Percentiles rank a stretch among this genome's conserved stretches.
phyloP scores from a whole-genome alignment of 1,140 invertebrate genomes.

The Ctenoplectra terminalis region DNA sequence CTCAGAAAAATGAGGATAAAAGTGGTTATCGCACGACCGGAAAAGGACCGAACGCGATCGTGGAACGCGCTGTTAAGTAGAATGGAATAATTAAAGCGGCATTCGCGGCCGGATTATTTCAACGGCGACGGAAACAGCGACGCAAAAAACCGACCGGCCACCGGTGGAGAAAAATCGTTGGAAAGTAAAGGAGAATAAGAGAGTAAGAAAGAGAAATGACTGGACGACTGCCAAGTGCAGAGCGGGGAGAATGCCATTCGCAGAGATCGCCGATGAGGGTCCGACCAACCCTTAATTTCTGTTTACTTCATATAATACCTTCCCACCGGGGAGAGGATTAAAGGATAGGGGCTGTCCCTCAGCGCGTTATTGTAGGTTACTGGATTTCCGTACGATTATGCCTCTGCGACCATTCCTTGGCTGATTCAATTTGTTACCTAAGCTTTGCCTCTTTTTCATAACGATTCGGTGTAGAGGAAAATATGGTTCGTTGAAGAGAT shows the following conservation, averaged over 20 bases:
- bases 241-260: constrained; percentile 48
- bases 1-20: constrained; percentile 38
- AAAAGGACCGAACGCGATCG: constrained; percentile 41
- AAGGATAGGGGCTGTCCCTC: background rate
- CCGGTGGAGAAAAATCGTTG: constrained; percentile 15
- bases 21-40: constrained; percentile 36
- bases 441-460: background rate
- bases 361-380: constrained; percentile 8
- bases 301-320: constrained; percentile 41
- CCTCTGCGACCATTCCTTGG: background rate
- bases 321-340: background rate
- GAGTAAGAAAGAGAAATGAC: constrained; percentile 41
- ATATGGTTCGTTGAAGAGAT: too few relatives aligned
- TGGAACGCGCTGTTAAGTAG: constrained; percentile 48
- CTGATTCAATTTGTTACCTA: background rate
- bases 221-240: constrained; percentile 60
- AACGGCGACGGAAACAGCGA: constrained; percentile 18
- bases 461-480: too few relatives aligned
- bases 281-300: constrained; percentile 51
- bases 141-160: background rate
- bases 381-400: background rate
- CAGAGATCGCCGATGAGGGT: constrained; percentile 52
- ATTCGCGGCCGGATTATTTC: constrained; percentile 45
- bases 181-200: constrained; percentile 25
- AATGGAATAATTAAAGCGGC: constrained; percentile 59